Evolutionary conservation across 2,797 vertebrate genomes (phyloP).

Genomic region (Muscicapa striata): DNA sequence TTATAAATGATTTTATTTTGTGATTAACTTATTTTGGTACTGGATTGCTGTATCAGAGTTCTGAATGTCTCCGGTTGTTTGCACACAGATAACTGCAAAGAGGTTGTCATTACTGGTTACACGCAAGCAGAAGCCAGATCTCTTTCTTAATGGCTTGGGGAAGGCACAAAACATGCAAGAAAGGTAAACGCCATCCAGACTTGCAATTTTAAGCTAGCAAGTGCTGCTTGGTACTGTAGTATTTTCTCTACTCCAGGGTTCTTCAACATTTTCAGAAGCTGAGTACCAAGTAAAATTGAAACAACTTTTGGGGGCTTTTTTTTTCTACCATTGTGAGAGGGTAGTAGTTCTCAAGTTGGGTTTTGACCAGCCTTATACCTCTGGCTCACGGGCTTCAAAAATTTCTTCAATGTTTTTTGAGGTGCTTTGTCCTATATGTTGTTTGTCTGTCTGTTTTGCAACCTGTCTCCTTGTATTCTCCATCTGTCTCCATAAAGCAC

Average conservation of each 20-base stretch:
- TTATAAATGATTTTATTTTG: slow-evolving; percentile 72
- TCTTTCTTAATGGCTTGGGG: slow-evolving; percentile 90
- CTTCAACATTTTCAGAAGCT: slow-evolving; percentile 74
- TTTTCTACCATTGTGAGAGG: slow-evolving; percentile 44
- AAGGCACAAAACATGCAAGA: slow-evolving; percentile 84
- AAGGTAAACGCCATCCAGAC: slow-evolving; percentile 87
- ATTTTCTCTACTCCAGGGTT: slow-evolving; percentile 68
- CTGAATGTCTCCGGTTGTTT: slow-evolving; percentile 92
- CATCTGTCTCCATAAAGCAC: slow-evolving; percentile 77
- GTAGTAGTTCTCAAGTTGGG: slow-evolving; percentile 19
- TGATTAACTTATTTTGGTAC: slow-evolving; percentile 76
- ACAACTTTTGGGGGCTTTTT: slow-evolving; percentile 47
- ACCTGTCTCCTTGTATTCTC: slow-evolving; percentile 72
- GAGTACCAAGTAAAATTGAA: slow-evolving; percentile 66
- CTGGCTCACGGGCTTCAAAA: slow-evolving; percentile 59
- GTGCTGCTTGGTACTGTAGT: slow-evolving; percentile 72
- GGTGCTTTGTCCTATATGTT: slow-evolving; percentile 75
- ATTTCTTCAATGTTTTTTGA: slow-evolving; percentile 69
- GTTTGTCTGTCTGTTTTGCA: slow-evolving; percentile 75
- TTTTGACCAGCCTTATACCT: slow-evolving; percentile 77
- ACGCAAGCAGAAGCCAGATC: slow-evolving; percentile 91
- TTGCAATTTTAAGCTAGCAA: slow-evolving; percentile 77
- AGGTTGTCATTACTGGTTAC: slow-evolving; percentile 95
- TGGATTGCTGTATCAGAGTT: slow-evolving; percentile 79
- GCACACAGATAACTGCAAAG: slow-evolving; percentile 96